These are phyloP conservation scores for Ornithorhynchus anatinus DNA, from an alignment of 2,113 vertebrate species.

Conservation along the genomic window DNA sequence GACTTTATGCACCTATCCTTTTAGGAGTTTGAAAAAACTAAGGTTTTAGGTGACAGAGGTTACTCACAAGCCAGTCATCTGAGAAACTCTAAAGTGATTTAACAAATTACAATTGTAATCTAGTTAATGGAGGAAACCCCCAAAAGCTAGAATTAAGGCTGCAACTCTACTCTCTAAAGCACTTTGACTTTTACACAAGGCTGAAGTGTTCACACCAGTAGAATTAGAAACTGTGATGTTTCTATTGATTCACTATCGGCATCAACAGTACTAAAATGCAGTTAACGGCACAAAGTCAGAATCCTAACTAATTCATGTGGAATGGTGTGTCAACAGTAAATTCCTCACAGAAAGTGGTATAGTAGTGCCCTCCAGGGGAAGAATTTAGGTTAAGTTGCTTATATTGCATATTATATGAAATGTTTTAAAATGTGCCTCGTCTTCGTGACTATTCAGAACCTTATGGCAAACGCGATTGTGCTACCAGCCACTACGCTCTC, in stretches of 20 bases:
- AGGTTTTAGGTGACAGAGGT: not conserved
- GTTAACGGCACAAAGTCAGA: conserved; percentile 14
- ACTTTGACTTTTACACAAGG: not conserved
- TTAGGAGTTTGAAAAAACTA: not conserved
- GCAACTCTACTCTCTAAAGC: conserved; percentile 9
- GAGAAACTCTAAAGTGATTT: not conserved
- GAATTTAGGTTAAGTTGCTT: conserved; percentile 17
- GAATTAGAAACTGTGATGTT: conserved; percentile 24
- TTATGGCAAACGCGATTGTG: conserved; percentile 55
- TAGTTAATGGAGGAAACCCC: conserved; percentile 14
- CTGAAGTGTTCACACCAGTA: not conserved
- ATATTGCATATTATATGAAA: conserved; percentile 27
- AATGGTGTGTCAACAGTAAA: conserved; percentile 11
- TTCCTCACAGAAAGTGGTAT: conserved; percentile 27
- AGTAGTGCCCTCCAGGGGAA: conserved; percentile 28
- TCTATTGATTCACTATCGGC: not conserved
- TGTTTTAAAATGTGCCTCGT: conserved; percentile 22
- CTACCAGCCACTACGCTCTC: conserved; percentile 57
- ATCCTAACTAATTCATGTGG: conserved; percentile 22
- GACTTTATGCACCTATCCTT: not conserved
- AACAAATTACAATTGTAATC: conserved; percentile 12
- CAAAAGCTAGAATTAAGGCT: conserved; percentile 16
- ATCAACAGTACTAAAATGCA: conserved; percentile 29
- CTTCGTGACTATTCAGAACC: conserved; percentile 36
- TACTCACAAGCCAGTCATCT: not conserved